Percentiles rank a stretch among this genome's conserved stretches.
Conservation (phyloP, 2,797 vertebrate genomes). For the Kryptolebias ocellatus region DNA sequence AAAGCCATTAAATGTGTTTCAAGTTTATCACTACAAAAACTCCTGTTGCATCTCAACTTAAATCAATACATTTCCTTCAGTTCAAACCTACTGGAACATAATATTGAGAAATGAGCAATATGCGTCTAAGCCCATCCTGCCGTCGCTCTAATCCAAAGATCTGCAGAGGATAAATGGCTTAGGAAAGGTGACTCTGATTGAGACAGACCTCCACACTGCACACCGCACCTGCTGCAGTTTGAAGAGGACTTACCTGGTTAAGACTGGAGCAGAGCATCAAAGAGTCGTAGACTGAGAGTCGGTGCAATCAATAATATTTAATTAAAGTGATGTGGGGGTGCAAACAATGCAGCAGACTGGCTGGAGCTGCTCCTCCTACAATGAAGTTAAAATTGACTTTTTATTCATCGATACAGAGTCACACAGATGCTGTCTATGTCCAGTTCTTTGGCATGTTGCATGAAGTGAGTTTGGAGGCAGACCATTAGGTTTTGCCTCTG, state of each 20-base stretch:
- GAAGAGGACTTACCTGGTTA: conserved; percentile 30
- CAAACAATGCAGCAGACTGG: conserved; percentile 61
- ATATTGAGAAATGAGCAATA: background rate
- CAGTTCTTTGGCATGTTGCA: background rate
- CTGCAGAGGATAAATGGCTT: background rate
- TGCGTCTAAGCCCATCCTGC: background rate
- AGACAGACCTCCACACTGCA: conserved; percentile 5
- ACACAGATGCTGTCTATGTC: background rate
- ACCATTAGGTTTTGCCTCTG: no score
- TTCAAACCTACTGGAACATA: background rate
- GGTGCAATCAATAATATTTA: conserved; percentile 66
- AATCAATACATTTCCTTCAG: background rate
- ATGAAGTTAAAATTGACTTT: conserved; percentile 49
- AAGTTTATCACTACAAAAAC: no score
- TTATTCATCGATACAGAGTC: conserved; percentile 36
- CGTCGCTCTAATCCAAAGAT: background rate
- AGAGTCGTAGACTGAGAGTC: conserved; percentile 21
- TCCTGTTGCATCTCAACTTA: no score
- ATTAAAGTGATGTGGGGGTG: conserved; percentile 69
- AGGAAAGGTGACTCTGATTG: conserved; percentile 1
- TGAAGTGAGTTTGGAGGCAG: conserved; percentile 10
- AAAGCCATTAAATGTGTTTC: no score
- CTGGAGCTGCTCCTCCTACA: conserved; percentile 34
- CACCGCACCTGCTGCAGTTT: conserved; percentile 16
- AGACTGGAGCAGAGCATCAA: conserved; percentile 34